Evolutionary conservation across 2,113 vertebrate species (phyloP), one percentile per base, ranked within the genome.

Genomic region (Columba janthina): DNA sequence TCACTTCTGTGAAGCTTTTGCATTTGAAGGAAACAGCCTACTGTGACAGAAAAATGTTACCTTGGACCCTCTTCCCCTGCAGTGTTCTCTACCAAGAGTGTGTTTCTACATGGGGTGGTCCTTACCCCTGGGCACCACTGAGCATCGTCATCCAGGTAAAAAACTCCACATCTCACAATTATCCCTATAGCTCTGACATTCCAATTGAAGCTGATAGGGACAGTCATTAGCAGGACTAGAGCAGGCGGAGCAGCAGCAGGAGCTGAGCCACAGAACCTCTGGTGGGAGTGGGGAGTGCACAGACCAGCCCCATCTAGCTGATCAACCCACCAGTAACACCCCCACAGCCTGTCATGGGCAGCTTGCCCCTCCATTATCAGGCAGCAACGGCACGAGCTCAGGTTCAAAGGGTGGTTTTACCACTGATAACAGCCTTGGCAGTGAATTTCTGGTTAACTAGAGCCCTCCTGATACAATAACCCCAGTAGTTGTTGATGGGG

Each of bases 321-420:
- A 10, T 25, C 0, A 0, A 34, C 46, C 51, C 60, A 54, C 53
- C 1, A 2, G 50, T 34, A 14, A 29, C 2, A 24, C 3, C 48
- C 28, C 44, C 14, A 11, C 2, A 60, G 13, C 11, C 50, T 24
- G 17, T 4, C 10, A 4, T 17, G 42, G 24, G 29, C 36, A 65
- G 5, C 28, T 54, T 83, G 13, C 4, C 50, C 32, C 50, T 83
- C 40, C 5, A 0, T 4, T 65, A 57, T 6, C 74, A 70, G 21
- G 20, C 22, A 90, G 44, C n/a, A 66, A 9, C 12, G 29, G 6
- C 48, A 24, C 34, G 44, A 89, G 19, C 42, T 67, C 2, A 2
- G n/a, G 15, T 48, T 78, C 56, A 74, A 73, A 6, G 42, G 53
- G 34, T 4, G 5, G 15, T 71, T 79, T 88, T 88, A 24, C 51